These are phyloP conservation scores for Pinctada fucata DNA, from an alignment of 2,888 invertebrate genomes.

Conservation along the genomic window DNA sequence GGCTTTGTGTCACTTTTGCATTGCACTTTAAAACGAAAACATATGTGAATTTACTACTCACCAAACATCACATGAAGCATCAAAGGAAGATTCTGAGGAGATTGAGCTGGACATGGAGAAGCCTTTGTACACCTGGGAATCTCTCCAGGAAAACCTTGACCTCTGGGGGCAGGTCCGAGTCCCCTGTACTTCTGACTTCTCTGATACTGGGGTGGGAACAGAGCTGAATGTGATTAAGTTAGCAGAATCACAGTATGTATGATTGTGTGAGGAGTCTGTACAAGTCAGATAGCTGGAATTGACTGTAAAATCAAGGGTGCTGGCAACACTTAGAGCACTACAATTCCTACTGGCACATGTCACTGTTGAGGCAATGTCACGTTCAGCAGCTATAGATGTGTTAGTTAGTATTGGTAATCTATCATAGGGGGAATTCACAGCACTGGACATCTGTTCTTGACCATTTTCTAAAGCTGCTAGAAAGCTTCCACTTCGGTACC, in stretches of 20 bases:
- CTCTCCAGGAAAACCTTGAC: not conserved
- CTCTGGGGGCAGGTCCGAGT: not conserved
- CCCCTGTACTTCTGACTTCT: not conserved
- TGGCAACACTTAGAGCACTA: not conserved
- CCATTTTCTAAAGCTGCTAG: slow-evolving; percentile 62
- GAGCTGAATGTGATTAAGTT: not conserved
- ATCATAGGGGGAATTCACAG: not conserved
- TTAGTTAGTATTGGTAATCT: not conserved
- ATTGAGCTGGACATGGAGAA: not conserved
- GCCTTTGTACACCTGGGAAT: not conserved
- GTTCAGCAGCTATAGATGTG: not conserved
- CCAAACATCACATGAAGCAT: not conserved
- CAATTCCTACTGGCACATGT: not conserved
- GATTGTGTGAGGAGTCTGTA: slow-evolving; percentile 22
- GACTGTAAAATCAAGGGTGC: slow-evolving; percentile 16
- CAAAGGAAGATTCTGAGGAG: not conserved
- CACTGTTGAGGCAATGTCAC: not conserved
- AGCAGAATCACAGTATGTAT: not conserved
- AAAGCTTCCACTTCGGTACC: slow-evolving; percentile 56
- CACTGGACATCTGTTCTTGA: slow-evolving; percentile 12
- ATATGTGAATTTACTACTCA: not conserved
- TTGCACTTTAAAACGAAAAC: too few species aligned
- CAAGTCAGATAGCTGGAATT: slow-evolving; percentile 21
- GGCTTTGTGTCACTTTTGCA: too few species aligned
- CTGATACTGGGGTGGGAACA: not conserved